Evolutionary conservation across 1,140 invertebrate genomes (phyloP).

Genomic region (Drosophila sp.): DNA sequence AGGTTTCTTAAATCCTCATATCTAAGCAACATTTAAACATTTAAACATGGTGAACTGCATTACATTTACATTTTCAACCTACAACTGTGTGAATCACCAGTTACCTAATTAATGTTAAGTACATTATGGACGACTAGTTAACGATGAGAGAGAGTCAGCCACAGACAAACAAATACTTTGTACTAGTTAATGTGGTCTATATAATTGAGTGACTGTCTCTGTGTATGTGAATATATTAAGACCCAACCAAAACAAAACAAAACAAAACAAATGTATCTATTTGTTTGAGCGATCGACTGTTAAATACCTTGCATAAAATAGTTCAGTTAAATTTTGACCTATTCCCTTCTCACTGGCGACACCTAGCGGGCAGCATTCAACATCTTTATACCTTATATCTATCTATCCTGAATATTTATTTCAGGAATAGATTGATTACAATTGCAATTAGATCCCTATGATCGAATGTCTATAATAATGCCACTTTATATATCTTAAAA

Average conservation of each 20-base stretch:
- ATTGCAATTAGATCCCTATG: too few species aligned
- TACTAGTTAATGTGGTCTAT: not conserved
- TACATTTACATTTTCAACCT: conserved; percentile 1
- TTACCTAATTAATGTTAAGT: conserved; percentile 20
- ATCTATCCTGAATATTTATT: too few species aligned
- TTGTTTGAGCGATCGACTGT: not conserved
- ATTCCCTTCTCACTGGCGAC: too few species aligned
- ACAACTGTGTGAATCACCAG: not conserved
- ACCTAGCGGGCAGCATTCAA: too few species aligned
- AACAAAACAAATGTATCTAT: not conserved
- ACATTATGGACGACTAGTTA: conserved; percentile 4
- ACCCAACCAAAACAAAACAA: not conserved
- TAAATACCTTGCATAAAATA: not conserved
- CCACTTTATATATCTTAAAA: too few species aligned
- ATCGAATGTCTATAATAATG: too few species aligned
- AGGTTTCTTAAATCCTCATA: not conserved
- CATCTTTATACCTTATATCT: too few species aligned
- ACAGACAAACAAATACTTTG: conserved; percentile 1
- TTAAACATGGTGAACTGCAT: not conserved
- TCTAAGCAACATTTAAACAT: not conserved
- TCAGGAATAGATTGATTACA: too few species aligned
- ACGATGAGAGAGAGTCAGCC: not conserved
- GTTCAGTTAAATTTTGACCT: too few species aligned
- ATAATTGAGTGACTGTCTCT: not conserved
- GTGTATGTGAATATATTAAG: not conserved